Base-by-base conservation (phyloP, 2,113 vertebrate genomes). In the Morone saxatilis region DNA sequence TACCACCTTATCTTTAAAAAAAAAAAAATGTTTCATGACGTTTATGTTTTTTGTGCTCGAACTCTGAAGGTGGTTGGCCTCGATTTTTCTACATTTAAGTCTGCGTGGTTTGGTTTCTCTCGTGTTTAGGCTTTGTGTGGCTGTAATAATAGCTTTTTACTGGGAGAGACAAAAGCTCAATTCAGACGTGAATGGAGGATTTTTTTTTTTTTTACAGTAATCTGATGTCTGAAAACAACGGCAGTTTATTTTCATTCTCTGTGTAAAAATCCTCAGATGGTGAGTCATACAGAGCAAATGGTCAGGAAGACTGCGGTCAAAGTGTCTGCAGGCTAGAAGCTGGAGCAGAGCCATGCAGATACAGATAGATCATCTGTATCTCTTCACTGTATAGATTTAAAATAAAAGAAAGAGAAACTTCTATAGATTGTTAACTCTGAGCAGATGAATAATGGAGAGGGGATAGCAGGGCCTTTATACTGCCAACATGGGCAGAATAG, bases 161-260 rank as follows among this genome's bases (percentile, higher is more conserved):
- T 79, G 54, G 12, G 41, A 56, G 48, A 83, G 71, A 91, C 87
- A 92, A 88, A 87, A 78, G 83, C 63, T 31, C 0, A 72, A 89
- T 92, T 92, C 83, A 83, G 38, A 72, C 13, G 8, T 67, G 63
- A 41, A 87, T 71, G 60, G 65, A 69, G 62, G 88, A 31, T 31
- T 31, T 31, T 31, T 75, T 82, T 76, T 78, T 77, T 75, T 82
- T 76, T 78, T 77, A 11, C 71, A 65, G 90, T 86, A 81, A 88
- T 89, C 50, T 68, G 85, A 90, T 86, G 86, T 90, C 83, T 81
- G 84, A 91, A 91, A 91, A 92, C 86, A 94, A 84, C 13, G 22
- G 78, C 48, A 65, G 88, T 91, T 94, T 94, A 92, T 94, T 89
- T 91, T 93, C 81, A 84, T 90, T 91, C 82, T 71, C 65, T 41